These are phyloP conservation scores for Pituophis catenifer DNA, from an alignment of 2,113 vertebrate species.

Conservation along the genomic window DNA sequence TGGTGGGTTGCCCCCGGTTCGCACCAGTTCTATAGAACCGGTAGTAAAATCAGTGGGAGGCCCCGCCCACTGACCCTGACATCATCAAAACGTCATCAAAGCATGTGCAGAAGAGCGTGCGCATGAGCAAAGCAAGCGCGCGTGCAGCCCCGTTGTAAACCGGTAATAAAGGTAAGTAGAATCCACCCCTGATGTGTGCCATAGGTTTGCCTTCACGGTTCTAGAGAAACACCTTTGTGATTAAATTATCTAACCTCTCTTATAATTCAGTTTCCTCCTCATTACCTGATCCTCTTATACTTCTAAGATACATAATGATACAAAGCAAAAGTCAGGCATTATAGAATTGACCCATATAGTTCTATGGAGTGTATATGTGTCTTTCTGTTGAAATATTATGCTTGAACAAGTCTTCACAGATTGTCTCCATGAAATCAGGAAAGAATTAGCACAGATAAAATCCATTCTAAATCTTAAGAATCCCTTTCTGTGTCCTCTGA, in stretches of 20 bases:
- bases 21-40: too few species aligned
- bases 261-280: not conserved
- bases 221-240: not conserved
- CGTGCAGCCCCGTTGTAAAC: too few species aligned
- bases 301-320: not conserved
- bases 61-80: too few species aligned
- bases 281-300: not conserved
- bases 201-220: too few species aligned
- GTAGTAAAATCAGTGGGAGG: too few species aligned
- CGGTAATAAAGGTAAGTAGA: too few species aligned
- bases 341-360: not conserved
- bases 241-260: not conserved
- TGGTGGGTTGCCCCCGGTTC: too few species aligned
- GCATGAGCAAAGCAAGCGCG: too few species aligned
- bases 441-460: not conserved
- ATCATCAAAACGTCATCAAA: too few species aligned
- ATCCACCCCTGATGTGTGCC: too few species aligned
- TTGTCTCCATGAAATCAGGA: not conserved
- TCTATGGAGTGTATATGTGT: not conserved
- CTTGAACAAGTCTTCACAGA: not conserved
- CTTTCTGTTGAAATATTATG: not conserved
- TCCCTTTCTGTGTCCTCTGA: not conserved
- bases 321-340: not conserved
- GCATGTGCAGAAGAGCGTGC: too few species aligned
- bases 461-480: not conserved